Percentiles rank a stretch among this genome's conserved stretches.
These are phyloP conservation scores for Sphaerodactylus townsendi DNA, from an alignment of 2,113 vertebrate species.

Conservation along the genomic window DNA sequence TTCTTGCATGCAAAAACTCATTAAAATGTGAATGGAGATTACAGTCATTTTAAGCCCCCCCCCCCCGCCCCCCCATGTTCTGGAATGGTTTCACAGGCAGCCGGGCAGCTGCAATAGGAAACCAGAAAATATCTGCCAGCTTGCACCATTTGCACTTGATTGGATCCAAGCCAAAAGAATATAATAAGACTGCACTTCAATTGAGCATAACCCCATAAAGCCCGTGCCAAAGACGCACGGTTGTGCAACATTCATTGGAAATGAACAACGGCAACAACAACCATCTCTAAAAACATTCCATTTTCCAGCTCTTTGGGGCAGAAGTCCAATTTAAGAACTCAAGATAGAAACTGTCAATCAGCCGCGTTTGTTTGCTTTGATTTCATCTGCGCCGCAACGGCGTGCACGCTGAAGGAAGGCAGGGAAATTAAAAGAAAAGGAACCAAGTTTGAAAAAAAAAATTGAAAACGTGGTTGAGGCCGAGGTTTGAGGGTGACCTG, in stretches of 20 bases:
- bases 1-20: too few relatives aligned
- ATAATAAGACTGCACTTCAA: not conserved
- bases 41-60: too few relatives aligned
- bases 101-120: too few relatives aligned
- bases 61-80: too few relatives aligned
- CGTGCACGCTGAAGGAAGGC: not conserved
- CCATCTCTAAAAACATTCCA: not conserved
- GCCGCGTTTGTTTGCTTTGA: not conserved
- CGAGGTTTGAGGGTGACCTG: not conserved
- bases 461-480: not conserved
- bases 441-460: not conserved
- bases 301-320: not conserved
- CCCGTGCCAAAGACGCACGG: not conserved
- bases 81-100: too few relatives aligned
- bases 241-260: not conserved
- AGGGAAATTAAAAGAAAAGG: not conserved
- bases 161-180: not conserved
- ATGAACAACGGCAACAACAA: rapidly evolving
- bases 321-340: not conserved
- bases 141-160: not conserved
- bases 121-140: too few relatives aligned
- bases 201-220: not conserved
- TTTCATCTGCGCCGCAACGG: not conserved
- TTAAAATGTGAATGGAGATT: too few relatives aligned
- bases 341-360: not conserved